Evolutionary conservation across 2,888 invertebrate genomes (phyloP), one percentile per base, ranked within the genome.

Genomic region (Venustoraphidia nigricollis): DNA sequence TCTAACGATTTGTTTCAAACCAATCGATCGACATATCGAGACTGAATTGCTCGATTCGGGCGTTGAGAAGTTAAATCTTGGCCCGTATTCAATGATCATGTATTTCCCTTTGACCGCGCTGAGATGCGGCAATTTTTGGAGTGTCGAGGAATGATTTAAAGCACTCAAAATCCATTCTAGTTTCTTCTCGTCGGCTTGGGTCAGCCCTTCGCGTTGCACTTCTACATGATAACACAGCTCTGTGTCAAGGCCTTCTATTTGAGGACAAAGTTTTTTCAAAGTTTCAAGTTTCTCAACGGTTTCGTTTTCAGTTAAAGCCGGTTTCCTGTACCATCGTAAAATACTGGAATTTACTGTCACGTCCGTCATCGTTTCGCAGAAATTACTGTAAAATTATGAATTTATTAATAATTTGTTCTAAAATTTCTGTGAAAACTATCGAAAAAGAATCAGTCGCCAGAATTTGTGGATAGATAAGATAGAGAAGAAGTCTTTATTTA

Each of bases 41-140:
- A 96, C 88, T 34, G 93, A 91, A 68, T 97, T 97, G 55, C 93
- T 95, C 1, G 94, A 95, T 64, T 90, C 90, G 0, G 97, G 84
- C 38, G 96, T 96, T 11, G 92, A 93, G 65, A 95, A 95, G 67
- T 93, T 92, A 57, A 93, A 82, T 56, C 93, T 81, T 36, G 94
- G 94, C 34, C 94, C 94, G 62, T 92, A 86, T 75, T 94, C 94
- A 57, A 94, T 75, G 8, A 91, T 54, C 10, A 72, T 53, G 34
- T 68, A 62, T 51, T 70, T 64, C 49, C 67, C 64, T 37, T 61
- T 58, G 41, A 62, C 59, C 34, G 66, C 58, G 53, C 64, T 59
- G 46, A 79, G 72, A 10, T 66, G 61, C 36, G 77, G 72, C 52
- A 69, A 66, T 57, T 71, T 69, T 44, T 68, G 71, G 42, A 88